Conservation (phyloP, 2,113 vertebrate genomes). For the Aegotheles bennettii region DNA sequence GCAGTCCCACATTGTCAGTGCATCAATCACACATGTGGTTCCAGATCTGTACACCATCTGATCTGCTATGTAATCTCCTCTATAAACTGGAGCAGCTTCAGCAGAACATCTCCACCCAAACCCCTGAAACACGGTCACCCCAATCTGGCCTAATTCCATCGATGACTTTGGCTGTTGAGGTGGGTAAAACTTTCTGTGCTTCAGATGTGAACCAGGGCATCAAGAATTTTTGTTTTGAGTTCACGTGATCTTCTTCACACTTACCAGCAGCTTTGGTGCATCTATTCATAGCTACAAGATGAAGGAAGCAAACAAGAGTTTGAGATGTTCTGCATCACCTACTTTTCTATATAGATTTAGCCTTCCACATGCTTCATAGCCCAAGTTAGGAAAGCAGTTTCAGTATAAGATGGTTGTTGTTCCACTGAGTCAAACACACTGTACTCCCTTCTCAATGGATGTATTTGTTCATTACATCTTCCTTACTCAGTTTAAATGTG, state of each 20-base stretch:
- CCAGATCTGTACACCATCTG: background rate
- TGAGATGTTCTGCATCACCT: background rate
- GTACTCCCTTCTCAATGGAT: background rate
- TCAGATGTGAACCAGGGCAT: background rate
- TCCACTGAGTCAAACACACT: background rate
- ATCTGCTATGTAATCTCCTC: no score
- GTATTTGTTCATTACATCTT: background rate
- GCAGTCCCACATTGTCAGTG: background rate
- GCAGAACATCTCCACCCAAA: background rate
- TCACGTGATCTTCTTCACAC: background rate
- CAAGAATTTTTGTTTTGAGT: background rate
- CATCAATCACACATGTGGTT: rapidly evolving
- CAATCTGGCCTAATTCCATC: background rate
- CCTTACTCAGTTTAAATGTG: background rate
- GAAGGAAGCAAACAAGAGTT: background rate
- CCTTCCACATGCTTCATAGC: background rate
- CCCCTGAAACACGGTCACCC: background rate
- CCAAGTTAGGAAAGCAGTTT: background rate
- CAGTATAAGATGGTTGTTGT: background rate
- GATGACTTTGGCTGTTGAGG: background rate
- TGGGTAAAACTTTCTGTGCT: background rate
- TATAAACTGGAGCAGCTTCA: background rate
- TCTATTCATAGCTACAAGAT: background rate
- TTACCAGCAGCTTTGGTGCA: background rate
- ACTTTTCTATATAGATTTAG: background rate